Percentiles rank a stretch among this genome's conserved stretches.
These are phyloP conservation scores for Alethe diademata DNA, from an alignment of 2,113 vertebrate genomes.

Conservation along the genomic window DNA sequence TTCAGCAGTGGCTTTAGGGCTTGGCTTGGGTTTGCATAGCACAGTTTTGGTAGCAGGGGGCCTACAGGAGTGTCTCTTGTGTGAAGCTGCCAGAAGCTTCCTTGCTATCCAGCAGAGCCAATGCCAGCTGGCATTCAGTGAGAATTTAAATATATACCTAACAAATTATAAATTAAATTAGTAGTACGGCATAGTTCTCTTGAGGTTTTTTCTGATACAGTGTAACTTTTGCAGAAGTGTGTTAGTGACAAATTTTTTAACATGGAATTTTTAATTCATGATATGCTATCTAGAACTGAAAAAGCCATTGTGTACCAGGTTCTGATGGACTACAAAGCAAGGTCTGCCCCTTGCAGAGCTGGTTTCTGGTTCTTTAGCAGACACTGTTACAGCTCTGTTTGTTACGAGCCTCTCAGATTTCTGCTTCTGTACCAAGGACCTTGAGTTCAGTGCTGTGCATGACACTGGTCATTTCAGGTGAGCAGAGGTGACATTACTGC, in stretches of 20 bases:
- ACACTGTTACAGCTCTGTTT: not conserved
- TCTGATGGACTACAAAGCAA: not conserved
- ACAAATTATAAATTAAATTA: not conserved
- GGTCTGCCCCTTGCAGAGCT: not conserved
- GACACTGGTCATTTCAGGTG: not conserved
- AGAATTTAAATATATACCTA: not conserved
- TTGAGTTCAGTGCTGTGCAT: not conserved
- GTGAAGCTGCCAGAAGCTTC: not conserved
- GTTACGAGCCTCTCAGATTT: not conserved
- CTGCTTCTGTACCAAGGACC: not conserved
- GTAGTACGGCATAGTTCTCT: not conserved
- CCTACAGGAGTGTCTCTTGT: not conserved
- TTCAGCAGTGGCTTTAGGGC: not conserved
- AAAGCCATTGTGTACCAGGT: rapidly evolving
- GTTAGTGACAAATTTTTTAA: not conserved
- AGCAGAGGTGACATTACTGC: too few relatives aligned
- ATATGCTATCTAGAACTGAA: not conserved
- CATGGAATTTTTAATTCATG: not conserved
- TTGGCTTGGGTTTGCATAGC: not conserved
- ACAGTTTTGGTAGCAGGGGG: not conserved
- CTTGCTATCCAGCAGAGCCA: not conserved
- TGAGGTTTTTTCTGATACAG: not conserved
- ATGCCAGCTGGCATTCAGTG: not conserved
- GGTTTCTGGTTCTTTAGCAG: rapidly evolving
- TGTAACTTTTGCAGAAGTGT: not conserved